A percentile compares a stretch with the other conserved stretches of the same genome.
phyloP scores from a whole-genome alignment of 2,113 vertebrate species.

The Phoxinus phoxinus region DNA sequence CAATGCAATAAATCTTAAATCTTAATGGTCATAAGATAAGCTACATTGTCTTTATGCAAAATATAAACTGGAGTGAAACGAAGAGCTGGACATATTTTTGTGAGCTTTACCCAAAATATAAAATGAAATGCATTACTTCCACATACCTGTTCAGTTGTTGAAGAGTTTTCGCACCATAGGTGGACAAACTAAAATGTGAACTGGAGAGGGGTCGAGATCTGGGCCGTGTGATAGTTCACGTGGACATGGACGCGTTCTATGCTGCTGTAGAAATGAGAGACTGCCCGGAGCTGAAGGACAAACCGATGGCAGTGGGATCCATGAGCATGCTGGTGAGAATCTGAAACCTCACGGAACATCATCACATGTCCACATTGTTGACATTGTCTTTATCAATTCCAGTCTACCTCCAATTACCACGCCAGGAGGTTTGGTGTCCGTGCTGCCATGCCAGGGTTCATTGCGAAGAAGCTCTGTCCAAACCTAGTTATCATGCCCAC shows the following conservation, averaged over 20 bases:
- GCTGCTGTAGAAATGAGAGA: slow-evolving; percentile 97
- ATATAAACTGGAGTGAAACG: not conserved
- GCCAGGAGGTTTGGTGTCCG: slow-evolving; percentile 94
- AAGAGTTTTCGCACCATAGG: slow-evolving; percentile 69
- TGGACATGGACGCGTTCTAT: slow-evolving; percentile 99
- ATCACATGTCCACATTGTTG: not conserved
- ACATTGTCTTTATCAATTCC: slow-evolving; percentile 58
- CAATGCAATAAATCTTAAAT: not conserved
- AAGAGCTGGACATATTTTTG: not conserved
- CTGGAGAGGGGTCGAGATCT: slow-evolving; percentile 87
- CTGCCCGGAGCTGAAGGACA: slow-evolving; percentile 88
- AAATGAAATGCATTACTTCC: not conserved
- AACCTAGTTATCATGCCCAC: slow-evolving; percentile 86
- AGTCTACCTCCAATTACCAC: slow-evolving; percentile 97
- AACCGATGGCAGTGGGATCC: slow-evolving; percentile 94
- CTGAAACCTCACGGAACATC: slow-evolving; percentile 8
- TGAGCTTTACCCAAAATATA: not conserved
- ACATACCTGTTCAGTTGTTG: not conserved
- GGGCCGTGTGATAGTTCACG: slow-evolving; percentile 86
- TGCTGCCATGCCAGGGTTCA: slow-evolving; percentile 98
- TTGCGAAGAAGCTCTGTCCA: slow-evolving; percentile 94
- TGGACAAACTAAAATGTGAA: slow-evolving; percentile 79
- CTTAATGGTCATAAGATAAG: not conserved
- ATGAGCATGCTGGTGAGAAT: slow-evolving; percentile 92
- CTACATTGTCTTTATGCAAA: not conserved